Evolutionary conservation across 2,797 vertebrate species (phyloP).

Genomic region (Astyanax mexicanus): DNA sequence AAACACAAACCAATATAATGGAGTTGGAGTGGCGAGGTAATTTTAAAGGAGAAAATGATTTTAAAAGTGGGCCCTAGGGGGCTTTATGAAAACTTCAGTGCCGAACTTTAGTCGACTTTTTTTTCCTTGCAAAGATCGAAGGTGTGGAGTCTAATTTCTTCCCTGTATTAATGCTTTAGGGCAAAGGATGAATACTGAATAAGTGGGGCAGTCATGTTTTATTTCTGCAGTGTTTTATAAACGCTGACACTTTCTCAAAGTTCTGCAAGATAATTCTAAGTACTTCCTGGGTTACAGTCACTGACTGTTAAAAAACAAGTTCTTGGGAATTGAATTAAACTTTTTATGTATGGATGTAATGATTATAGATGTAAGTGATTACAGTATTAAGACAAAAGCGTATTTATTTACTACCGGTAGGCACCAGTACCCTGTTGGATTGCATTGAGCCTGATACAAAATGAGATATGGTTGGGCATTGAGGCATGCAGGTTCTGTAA

Average conservation of each 20-base stretch:
- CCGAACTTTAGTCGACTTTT: slow-evolving; percentile 15
- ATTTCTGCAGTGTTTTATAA: slow-evolving; percentile 37
- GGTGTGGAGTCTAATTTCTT: slow-evolving; percentile 20
- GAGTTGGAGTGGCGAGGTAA: slow-evolving; percentile 22
- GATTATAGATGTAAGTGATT: too few relatives aligned
- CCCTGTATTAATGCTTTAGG: slow-evolving; percentile 37
- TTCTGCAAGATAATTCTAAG: slow-evolving; percentile 19
- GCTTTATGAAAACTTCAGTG: slow-evolving; percentile 44
- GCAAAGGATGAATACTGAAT: slow-evolving; percentile 43
- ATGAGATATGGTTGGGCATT: too few relatives aligned
- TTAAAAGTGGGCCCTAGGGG: slow-evolving; percentile 48
- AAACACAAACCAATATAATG: slow-evolving; percentile 42
- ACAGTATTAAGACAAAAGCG: too few relatives aligned
- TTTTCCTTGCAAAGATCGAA: not conserved
- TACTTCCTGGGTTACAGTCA: slow-evolving; percentile 10
- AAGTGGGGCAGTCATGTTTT: slow-evolving; percentile 23
- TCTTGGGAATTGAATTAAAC: too few relatives aligned
- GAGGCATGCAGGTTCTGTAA: too few relatives aligned
- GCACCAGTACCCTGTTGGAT: too few relatives aligned
- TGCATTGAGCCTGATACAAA: too few relatives aligned
- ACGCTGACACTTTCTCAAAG: slow-evolving; percentile 36
- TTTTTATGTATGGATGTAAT: too few relatives aligned
- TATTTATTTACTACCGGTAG: too few relatives aligned
- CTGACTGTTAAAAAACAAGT: too few relatives aligned
- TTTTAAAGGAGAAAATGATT: slow-evolving; percentile 43